phyloP scores from a whole-genome alignment of 2,888 invertebrate species.

The Aspidapion aeneum region DNA sequence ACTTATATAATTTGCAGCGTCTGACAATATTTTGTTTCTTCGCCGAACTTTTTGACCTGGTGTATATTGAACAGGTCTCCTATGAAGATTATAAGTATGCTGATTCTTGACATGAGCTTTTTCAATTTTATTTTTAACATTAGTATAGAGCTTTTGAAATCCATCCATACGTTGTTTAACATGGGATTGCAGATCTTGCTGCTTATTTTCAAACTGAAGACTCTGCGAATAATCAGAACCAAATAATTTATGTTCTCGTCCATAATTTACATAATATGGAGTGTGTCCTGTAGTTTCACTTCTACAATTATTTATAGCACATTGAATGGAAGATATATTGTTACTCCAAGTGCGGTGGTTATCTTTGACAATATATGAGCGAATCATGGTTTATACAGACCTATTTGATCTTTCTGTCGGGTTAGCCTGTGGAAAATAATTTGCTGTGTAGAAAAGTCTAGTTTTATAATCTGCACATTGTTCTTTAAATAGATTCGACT shows the following conservation, averaged over 20 bases:
- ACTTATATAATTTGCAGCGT: conserved; percentile 13
- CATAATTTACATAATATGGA: conserved; percentile 3
- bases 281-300: too few species aligned
- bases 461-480: conserved; percentile 1
- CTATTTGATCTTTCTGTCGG: conserved; percentile 7
- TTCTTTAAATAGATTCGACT: background rate
- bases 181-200: too few species aligned
- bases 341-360: background rate
- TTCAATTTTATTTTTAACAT: background rate
- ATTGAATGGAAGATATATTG: background rate
- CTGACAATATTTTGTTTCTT: conserved; percentile 11
- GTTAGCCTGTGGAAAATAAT: conserved; percentile 7
- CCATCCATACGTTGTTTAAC: background rate
- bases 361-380: conserved; percentile 2
- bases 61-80: conserved; percentile 1
- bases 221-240: background rate
- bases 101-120: background rate
- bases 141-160: background rate
- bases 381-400: conserved; percentile 6
- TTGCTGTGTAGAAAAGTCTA: conserved; percentile 1
- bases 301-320: too few species aligned
- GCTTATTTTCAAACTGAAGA: too few species aligned
- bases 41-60: conserved; percentile 12
- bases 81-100: conserved; percentile 2
- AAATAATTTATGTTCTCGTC: background rate